phyloP scores from a whole-genome alignment of 1,140 invertebrate genomes.

The Heterodera schachtii region DNA sequence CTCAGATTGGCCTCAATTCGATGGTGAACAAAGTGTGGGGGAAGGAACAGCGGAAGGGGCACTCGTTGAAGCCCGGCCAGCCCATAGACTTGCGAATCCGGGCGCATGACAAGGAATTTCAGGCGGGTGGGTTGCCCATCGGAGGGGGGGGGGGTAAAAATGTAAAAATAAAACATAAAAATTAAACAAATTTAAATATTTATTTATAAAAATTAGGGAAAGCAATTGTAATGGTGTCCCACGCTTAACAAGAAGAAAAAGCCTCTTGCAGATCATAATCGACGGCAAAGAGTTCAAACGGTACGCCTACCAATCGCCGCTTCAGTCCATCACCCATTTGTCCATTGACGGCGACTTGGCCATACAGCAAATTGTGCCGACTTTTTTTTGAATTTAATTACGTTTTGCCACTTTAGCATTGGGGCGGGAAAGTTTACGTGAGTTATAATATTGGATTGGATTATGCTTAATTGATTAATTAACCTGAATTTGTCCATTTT shows the following conservation, averaged over 20 bases:
- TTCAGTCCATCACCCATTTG: conserved; percentile 57
- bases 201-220: too few relatives aligned
- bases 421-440: conserved; percentile 64
- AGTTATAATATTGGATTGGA: too few relatives aligned
- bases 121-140: too few relatives aligned
- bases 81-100: conserved; percentile 63
- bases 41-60: conserved; percentile 63
- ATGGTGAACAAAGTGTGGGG: conserved; percentile 63
- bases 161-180: not conserved
- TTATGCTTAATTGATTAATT: conserved; percentile 21
- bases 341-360: conserved; percentile 62
- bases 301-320: conserved; percentile 62
- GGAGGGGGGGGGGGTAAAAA: too few relatives aligned
- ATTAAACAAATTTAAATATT: too few relatives aligned
- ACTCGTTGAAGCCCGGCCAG: conserved; percentile 61
- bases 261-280: conserved; percentile 50
- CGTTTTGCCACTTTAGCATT: conserved; percentile 39
- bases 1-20: conserved; percentile 48
- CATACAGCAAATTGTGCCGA: conserved; percentile 52
- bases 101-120: conserved; percentile 62
- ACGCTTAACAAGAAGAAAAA: too few relatives aligned
- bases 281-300: conserved; percentile 65
- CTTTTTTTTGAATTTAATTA: not conserved
- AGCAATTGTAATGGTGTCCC: not conserved
- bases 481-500: not conserved